Conservation (phyloP, 2,113 vertebrate species). For the Numida meleagris region DNA sequence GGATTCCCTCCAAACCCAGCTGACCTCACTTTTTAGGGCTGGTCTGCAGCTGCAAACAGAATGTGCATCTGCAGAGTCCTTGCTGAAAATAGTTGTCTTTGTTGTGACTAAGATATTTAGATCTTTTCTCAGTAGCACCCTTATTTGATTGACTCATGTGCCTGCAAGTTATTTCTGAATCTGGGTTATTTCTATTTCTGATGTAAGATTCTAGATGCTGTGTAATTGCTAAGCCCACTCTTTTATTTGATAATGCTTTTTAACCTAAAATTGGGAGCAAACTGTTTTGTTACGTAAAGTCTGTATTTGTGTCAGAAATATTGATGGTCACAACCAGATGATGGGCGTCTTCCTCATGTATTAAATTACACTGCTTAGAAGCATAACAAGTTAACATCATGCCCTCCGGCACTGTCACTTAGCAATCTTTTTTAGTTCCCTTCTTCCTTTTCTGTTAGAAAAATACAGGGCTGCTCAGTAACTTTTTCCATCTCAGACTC, state of each 20-base stretch:
- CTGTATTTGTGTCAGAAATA: constrained; percentile 56
- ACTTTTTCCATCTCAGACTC: neutral
- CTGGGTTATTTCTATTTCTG: constrained; percentile 72
- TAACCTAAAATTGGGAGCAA: constrained; percentile 47
- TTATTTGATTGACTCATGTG: constrained; percentile 74
- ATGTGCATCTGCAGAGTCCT: constrained; percentile 40
- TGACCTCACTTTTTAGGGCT: constrained; percentile 26
- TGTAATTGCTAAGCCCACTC: constrained; percentile 36
- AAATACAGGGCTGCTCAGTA: neutral
- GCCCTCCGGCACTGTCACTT: constrained; percentile 11
- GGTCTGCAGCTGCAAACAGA: constrained; percentile 62
- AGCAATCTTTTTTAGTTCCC: constrained; percentile 22
- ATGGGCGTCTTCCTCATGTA: constrained; percentile 31
- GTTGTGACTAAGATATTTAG: constrained; percentile 75
- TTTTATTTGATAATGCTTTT: constrained; percentile 65
- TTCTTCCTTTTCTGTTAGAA: constrained; percentile 35
- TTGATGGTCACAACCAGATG: constrained; percentile 47
- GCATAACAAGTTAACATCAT: constrained; percentile 36
- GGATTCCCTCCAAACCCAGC: constrained; percentile 28
- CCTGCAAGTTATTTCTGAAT: constrained; percentile 76
- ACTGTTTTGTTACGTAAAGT: constrained; percentile 27
- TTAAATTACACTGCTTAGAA: constrained; percentile 65
- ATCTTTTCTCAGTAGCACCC: constrained; percentile 60
- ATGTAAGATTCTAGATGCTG: constrained; percentile 55
- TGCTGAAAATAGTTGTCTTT: constrained; percentile 75